These are phyloP conservation scores for Anoplolepis gracilipes DNA, from an alignment of 1,140 invertebrate genomes.

Conservation along the genomic window DNA sequence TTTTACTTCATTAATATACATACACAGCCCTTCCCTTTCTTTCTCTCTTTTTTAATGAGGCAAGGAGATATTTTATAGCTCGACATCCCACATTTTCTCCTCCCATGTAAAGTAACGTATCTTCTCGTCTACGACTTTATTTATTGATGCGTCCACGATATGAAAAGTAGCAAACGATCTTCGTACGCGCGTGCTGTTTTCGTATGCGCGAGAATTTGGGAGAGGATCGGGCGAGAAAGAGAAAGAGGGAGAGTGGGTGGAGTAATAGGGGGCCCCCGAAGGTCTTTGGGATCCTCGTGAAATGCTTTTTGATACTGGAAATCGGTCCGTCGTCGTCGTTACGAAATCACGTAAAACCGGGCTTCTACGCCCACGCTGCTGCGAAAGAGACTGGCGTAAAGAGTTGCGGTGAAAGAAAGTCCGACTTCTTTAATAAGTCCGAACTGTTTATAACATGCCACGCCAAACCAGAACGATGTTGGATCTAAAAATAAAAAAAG, in stretches of 20 bases:
- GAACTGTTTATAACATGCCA: constrained; percentile 57
- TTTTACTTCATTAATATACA: background rate
- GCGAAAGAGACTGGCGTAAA: constrained; percentile 40
- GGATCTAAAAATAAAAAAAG: background rate
- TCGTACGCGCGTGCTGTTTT: background rate
- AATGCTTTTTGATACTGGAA: constrained; percentile 73
- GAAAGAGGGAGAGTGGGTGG: background rate
- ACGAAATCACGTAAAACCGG: constrained; percentile 75
- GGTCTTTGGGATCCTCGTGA: constrained; percentile 65
- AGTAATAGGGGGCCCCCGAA: constrained; percentile 42
- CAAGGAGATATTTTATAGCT: background rate
- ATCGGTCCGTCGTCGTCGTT: constrained; percentile 64
- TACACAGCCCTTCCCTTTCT: no score
- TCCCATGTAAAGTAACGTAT: background rate
- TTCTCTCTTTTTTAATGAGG: background rate
- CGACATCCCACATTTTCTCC: background rate
- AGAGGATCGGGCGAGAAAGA: background rate
- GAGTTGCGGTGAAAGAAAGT: constrained; percentile 67
- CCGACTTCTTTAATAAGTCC: constrained; percentile 68
- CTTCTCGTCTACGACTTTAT: background rate
- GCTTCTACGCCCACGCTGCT: constrained; percentile 69
- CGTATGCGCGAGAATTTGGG: background rate
- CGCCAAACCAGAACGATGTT: background rate
- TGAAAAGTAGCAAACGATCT: constrained; percentile 29
- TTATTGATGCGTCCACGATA: constrained; percentile 7